Conservation (phyloP, 2,888 invertebrate genomes). For the Brachyptera putata region DNA sequence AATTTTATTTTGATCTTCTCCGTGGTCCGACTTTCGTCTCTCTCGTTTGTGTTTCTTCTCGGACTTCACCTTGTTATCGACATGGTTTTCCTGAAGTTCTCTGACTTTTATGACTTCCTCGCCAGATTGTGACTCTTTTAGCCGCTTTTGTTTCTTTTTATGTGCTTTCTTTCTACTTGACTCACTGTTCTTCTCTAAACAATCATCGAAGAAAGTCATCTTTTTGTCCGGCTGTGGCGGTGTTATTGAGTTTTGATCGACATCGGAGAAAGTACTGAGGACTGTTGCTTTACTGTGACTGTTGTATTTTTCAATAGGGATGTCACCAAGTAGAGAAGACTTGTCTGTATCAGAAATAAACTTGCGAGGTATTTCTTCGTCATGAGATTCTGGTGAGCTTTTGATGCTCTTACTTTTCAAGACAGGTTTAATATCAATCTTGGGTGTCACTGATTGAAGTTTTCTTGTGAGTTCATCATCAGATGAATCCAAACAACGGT, state of each 20-base stretch:
- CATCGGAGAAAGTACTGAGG: constrained; percentile 49
- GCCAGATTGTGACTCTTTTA: constrained; percentile 59
- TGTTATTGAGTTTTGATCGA: constrained; percentile 47
- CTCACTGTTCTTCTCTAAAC: constrained; percentile 30
- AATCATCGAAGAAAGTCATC: constrained; percentile 23
- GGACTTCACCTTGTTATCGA: constrained; percentile 41
- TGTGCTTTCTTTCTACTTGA: constrained; percentile 64
- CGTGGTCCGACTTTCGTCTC: constrained; percentile 37
- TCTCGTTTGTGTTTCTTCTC: constrained; percentile 41
- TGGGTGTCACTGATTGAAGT: constrained; percentile 17
- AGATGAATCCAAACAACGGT: constrained; percentile 26
- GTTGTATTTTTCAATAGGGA: constrained; percentile 24
- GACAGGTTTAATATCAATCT: constrained; percentile 21
- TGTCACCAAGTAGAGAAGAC: constrained; percentile 23
- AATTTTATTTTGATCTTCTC: constrained; percentile 45
- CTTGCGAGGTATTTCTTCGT: constrained; percentile 24
- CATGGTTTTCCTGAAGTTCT: constrained; percentile 35
- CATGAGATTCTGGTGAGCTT: constrained; percentile 26
- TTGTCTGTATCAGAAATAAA: constrained; percentile 23
- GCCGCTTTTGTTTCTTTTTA: constrained; percentile 78
- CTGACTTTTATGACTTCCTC: constrained; percentile 46
- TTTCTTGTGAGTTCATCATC: constrained; percentile 29
- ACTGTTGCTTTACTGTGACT: constrained; percentile 13
- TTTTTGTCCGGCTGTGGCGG: constrained; percentile 28
- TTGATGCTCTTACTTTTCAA: constrained; percentile 26